Evolutionary conservation across 2,113 vertebrate species (phyloP), one percentile per base, ranked within the genome.

Genomic region (Taxidea taxus): DNA sequence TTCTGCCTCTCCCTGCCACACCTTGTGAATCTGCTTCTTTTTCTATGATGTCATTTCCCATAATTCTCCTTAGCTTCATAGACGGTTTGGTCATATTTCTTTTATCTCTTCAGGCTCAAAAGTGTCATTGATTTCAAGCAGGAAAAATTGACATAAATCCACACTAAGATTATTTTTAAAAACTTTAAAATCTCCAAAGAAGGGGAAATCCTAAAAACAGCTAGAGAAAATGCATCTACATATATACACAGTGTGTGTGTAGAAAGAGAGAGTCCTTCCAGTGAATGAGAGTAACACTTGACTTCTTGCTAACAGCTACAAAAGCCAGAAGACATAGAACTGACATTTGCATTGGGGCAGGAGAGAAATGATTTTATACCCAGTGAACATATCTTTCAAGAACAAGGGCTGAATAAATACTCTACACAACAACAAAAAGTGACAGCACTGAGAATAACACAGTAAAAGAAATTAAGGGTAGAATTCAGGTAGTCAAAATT

Each of bases 111-210:
- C 68, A 88, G 10, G 20, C 78, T 91, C 47, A 62, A 84, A 94
- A 56, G 34, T 80, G 44, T n/a, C 78, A 34, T 1, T 16, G 23
- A 47, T 66, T 86, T 82, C 60, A 95, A 91, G 11, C 13, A 64
- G 20, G 6, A 75, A 78, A 93, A 80, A 51, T 80, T 10, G 91
- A 37, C 49, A 74, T 62, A 94, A 81, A 68, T 80, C 39, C 23
- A 44, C 23, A 13, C 20, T 42, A 81, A 82, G 1, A 37, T 54
- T 6, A 68, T 39, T 56, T 56, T 58, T 21, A 8, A 91, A 91
- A 85, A 74, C 7, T 39, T 78, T 29, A 44, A 34, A 27, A 64
- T 20, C 47, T 12, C 11, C 39, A 66, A 91, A 29, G 21, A 82
- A 62, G 25, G 7, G 78, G 20, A 47, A 83, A 51, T 31, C 2